Percentiles rank a stretch among this genome's conserved stretches.
Evolutionary conservation across 2,113 vertebrate genomes (phyloP).

Genomic region (Chaetodon auriga): DNA sequence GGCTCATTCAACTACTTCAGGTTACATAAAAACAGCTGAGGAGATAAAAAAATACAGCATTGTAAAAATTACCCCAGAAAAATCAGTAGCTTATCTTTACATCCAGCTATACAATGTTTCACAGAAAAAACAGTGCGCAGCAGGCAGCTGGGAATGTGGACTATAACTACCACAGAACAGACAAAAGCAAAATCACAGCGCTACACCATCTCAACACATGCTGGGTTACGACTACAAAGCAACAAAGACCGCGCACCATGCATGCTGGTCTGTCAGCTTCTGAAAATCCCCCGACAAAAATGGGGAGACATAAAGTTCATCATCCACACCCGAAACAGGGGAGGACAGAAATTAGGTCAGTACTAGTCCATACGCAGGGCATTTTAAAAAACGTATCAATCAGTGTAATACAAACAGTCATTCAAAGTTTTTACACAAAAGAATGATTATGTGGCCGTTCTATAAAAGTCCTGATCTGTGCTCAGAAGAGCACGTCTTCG

Average conservation of each 20-base stretch:
- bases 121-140: slow-evolving; percentile 68
- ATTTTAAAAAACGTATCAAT: slow-evolving; percentile 61
- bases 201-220: slow-evolving; percentile 88
- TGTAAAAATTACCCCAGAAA: slow-evolving; percentile 73
- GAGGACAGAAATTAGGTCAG: slow-evolving; percentile 82
- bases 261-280: slow-evolving; percentile 83
- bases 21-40: slow-evolving; percentile 70
- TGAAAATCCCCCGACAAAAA: slow-evolving; percentile 91
- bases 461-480: slow-evolving; percentile 85
- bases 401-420: slow-evolving; percentile 81
- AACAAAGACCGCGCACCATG: slow-evolving; percentile 84
- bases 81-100: slow-evolving; percentile 79
- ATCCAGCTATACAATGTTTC: slow-evolving; percentile 82
- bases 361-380: slow-evolving; percentile 67
- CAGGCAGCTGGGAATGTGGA: slow-evolving; percentile 82
- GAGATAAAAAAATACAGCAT: slow-evolving; percentile 80
- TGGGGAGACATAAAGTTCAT: slow-evolving; percentile 90
- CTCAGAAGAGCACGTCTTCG: slow-evolving; percentile 94
- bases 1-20: slow-evolving; percentile 63
- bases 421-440: slow-evolving; percentile 86
- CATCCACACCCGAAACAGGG: slow-evolving; percentile 86
- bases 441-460: slow-evolving; percentile 73
- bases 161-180: slow-evolving; percentile 80
- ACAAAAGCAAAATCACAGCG: slow-evolving; percentile 87
- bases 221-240: slow-evolving; percentile 88